phyloP scores from a whole-genome alignment of 2,113 vertebrate species.

The Brachionichthys hirsutus region DNA sequence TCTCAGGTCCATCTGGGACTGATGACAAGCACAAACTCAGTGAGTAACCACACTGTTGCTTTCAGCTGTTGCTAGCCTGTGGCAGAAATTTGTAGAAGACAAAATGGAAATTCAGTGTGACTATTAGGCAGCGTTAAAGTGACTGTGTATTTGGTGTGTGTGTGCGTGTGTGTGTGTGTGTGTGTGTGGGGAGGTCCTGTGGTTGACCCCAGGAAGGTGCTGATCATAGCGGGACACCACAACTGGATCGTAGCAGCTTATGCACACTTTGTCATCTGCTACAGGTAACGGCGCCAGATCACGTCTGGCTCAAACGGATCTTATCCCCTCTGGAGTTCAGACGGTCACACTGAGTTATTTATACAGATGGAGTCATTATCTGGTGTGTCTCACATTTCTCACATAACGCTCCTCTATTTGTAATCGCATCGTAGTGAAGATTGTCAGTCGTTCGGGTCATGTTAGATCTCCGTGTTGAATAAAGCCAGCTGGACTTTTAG shows the following conservation, averaged over 20 bases:
- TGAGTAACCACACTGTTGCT: slow-evolving; percentile 59
- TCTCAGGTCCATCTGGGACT: slow-evolving; percentile 70
- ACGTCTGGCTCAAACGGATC: not conserved
- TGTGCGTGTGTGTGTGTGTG: too few species aligned
- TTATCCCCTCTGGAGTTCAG: slow-evolving; percentile 1
- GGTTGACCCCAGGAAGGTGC: slow-evolving; percentile 93
- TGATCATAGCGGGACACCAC: slow-evolving; percentile 95
- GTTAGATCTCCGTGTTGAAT: too few species aligned
- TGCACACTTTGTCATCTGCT: slow-evolving; percentile 97
- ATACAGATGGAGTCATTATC: slow-evolving; percentile 13
- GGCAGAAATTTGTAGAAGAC: not conserved
- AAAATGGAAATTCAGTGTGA: not conserved
- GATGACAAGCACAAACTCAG: slow-evolving; percentile 82
- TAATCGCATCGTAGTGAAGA: not conserved
- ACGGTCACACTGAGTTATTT: slow-evolving; percentile 12
- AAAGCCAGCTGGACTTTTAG: too few species aligned
- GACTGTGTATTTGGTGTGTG: not conserved
- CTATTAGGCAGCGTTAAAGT: not conserved
- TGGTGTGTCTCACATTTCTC: slow-evolving; percentile 26
- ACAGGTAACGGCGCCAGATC: slow-evolving; percentile 81
- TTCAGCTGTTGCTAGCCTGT: not conserved
- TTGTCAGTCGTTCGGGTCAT: too few species aligned
- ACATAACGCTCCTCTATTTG: not conserved
- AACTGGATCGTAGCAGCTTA: slow-evolving; percentile 99
- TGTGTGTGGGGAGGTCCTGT: slow-evolving; percentile 78